Percentiles rank a stretch among this genome's conserved stretches.
Evolutionary conservation across 2,797 vertebrate genomes (phyloP).

Genomic region (Anableps anableps): DNA sequence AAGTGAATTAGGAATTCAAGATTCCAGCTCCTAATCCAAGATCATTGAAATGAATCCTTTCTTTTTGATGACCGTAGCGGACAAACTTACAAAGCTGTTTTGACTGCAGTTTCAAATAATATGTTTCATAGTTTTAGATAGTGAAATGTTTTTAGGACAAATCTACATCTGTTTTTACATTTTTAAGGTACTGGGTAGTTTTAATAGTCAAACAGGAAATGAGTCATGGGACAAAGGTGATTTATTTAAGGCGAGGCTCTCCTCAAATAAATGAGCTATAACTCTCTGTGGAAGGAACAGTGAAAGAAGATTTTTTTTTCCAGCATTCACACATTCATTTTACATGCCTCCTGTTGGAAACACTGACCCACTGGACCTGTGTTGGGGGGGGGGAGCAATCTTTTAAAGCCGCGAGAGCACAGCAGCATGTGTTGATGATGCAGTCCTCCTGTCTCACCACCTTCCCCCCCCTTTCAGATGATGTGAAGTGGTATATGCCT

Average conservation of each 20-base stretch:
- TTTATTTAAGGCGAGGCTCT: conserved; percentile 49
- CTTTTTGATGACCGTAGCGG: neutral
- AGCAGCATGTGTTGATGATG: conserved; percentile 72
- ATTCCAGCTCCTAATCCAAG: neutral
- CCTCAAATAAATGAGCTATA: conserved; percentile 23
- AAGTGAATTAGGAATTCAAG: neutral
- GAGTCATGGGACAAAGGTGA: conserved; percentile 65
- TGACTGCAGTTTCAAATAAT: neutral
- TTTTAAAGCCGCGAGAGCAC: conserved; percentile 47
- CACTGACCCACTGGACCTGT: conserved; percentile 53
- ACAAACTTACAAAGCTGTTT: neutral
- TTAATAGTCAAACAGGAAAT: conserved; percentile 34
- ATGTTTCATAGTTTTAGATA: neutral
- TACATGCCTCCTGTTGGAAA: conserved; percentile 59
- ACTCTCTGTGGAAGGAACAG: conserved; percentile 16
- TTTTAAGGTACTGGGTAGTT: conserved; percentile 40
- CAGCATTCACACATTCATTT: conserved; percentile 65
- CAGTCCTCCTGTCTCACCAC: conserved; percentile 63
- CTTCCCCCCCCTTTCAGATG: conserved; percentile 65
- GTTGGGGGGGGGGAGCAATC: conserved; percentile 60
- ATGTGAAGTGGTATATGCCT: conserved; percentile 87
- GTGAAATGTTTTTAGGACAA: neutral
- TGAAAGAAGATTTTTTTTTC: conserved; percentile 13
- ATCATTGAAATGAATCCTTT: neutral
- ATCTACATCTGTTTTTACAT: neutral